These are phyloP conservation scores for Nothocercus nigrocapillus DNA, from an alignment of 2,113 vertebrate genomes.

Conservation along the genomic window DNA sequence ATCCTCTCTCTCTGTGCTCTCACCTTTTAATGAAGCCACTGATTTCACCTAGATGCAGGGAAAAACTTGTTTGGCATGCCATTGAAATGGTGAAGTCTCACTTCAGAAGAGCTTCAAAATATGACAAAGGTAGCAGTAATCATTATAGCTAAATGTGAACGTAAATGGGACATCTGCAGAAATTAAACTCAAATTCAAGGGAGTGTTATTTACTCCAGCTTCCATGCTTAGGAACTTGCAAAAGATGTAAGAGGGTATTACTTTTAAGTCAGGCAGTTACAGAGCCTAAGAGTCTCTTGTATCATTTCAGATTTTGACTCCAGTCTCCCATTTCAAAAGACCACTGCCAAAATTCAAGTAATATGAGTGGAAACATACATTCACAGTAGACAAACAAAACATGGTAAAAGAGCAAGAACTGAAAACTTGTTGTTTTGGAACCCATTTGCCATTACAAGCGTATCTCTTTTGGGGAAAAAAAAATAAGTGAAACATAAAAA, in stretches of 20 bases:
- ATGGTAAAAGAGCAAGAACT: background rate
- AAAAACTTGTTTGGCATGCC: background rate
- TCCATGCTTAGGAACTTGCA: background rate
- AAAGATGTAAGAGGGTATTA: background rate
- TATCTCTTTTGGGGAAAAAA: background rate
- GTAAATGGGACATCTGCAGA: conserved; percentile 38
- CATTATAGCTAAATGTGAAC: background rate
- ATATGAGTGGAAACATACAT: conserved; percentile 5
- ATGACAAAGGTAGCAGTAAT: conserved; percentile 1
- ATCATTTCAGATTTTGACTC: conserved; percentile 21
- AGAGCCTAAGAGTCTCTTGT: background rate
- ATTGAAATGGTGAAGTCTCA: background rate
- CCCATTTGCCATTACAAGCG: background rate
- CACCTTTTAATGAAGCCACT: background rate
- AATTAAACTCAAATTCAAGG: conserved; percentile 2
- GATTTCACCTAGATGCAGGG: background rate
- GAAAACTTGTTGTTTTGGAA: background rate
- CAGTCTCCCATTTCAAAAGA: background rate
- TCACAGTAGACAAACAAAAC: conserved; percentile 30
- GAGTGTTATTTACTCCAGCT: background rate
- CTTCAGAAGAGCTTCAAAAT: conserved; percentile 24
- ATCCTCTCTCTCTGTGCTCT: background rate
- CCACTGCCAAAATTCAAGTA: background rate
- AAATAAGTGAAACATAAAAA: background rate
- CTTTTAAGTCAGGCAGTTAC: conserved; percentile 18